phyloP scores from a whole-genome alignment of 2,888 invertebrate genomes.

The Philopedon plagiatum region DNA sequence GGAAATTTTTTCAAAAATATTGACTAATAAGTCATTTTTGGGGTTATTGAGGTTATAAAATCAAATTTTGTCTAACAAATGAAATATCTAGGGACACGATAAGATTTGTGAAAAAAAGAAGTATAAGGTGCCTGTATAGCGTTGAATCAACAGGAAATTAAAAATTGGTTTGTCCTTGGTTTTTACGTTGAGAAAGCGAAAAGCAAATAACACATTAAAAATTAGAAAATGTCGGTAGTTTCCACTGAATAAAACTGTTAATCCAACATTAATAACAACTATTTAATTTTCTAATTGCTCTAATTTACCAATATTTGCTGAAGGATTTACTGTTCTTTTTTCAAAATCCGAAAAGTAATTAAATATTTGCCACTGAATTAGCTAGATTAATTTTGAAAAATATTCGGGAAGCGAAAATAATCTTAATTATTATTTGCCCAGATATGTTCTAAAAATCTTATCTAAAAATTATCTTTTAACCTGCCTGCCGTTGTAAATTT shows the following conservation, averaged over 20 bases:
- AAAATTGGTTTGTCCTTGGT: too few relatives aligned
- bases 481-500: slow-evolving; percentile 14
- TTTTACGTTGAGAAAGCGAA: too few relatives aligned
- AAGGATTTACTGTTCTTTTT: slow-evolving; percentile 27
- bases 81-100: too few relatives aligned
- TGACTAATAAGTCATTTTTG: too few relatives aligned
- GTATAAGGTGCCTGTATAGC: too few relatives aligned
- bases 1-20: too few relatives aligned
- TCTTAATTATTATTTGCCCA: neutral
- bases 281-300: slow-evolving; percentile 31
- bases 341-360: slow-evolving; percentile 15
- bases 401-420: neutral
- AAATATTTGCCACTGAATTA: slow-evolving; percentile 27
- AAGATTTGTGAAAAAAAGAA: too few relatives aligned
- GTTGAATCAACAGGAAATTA: too few relatives aligned
- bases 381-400: slow-evolving; percentile 9
- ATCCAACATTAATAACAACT: slow-evolving; percentile 25
- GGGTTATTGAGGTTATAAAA: too few relatives aligned
- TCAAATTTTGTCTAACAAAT: too few relatives aligned
- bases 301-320: slow-evolving; percentile 4
- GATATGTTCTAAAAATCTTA: slow-evolving; percentile 8
- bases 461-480: neutral
- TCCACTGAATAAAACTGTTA: too few relatives aligned
- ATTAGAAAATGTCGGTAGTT: neutral
- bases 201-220: neutral